A percentile compares a stretch with the other conserved stretches of the same genome.
Evolutionary conservation across 2,888 invertebrate genomes (phyloP).

Genomic region (Eupithecia subumbrata): DNA sequence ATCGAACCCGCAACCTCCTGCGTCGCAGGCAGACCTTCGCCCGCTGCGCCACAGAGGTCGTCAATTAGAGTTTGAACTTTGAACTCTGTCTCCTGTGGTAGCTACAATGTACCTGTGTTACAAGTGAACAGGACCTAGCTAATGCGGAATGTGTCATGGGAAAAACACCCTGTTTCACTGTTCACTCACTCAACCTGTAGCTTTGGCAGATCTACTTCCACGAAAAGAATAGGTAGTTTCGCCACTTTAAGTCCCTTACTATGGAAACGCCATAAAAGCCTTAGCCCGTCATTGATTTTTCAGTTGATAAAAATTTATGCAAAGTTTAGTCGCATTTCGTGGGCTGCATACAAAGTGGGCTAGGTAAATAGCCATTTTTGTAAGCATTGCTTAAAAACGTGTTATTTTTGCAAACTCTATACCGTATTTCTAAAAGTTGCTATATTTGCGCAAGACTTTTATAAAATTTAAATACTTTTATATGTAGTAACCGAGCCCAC

Average conservation of each 20-base stretch:
- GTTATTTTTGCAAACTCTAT: not conserved
- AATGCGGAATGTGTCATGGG: too few relatives aligned
- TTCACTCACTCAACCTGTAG: too few relatives aligned
- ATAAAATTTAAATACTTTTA: not conserved
- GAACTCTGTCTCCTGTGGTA: too few relatives aligned
- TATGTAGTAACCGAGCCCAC: too few relatives aligned
- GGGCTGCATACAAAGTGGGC: constrained; percentile 31
- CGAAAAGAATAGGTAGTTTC: not conserved
- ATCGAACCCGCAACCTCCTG: too few relatives aligned
- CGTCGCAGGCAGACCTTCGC: too few relatives aligned
- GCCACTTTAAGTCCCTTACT: constrained; percentile 13
- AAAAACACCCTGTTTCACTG: too few relatives aligned
- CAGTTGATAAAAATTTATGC: constrained; percentile 37
- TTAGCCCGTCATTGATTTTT: constrained; percentile 33
- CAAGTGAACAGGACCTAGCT: too few relatives aligned
- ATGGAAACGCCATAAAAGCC: constrained; percentile 20
- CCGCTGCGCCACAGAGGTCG: too few relatives aligned
- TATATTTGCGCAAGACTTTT: not conserved
- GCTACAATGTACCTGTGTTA: too few relatives aligned
- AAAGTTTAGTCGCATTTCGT: constrained; percentile 29
- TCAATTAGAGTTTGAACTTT: too few relatives aligned
- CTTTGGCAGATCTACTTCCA: too few relatives aligned
- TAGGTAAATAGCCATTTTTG: constrained; percentile 3
- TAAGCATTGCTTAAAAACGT: not conserved
- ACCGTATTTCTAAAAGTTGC: not conserved